Evolutionary conservation across 2,113 vertebrate genomes (phyloP).

Genomic region (Esox niger): DNA sequence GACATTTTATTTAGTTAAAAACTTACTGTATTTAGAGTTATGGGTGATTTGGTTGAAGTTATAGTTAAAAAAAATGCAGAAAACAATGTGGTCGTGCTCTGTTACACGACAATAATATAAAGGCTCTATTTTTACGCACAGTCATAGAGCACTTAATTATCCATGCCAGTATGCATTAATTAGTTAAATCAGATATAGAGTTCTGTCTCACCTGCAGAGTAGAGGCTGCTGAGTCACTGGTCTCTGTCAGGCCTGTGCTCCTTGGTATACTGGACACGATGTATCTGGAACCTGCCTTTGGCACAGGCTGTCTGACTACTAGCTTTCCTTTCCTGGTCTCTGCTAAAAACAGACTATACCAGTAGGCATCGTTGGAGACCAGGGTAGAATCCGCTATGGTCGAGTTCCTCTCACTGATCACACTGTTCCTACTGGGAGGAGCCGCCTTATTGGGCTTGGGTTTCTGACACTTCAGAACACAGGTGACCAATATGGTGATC

Average conservation of each 20-base stretch:
- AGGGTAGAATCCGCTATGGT: constrained; percentile 66
- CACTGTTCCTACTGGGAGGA: constrained; percentile 64
- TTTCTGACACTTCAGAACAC: constrained; percentile 66
- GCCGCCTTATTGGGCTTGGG: constrained; percentile 49
- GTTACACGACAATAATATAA: too few species aligned
- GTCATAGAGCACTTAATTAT: too few species aligned
- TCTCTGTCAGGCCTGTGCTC: constrained; percentile 58
- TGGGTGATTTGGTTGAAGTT: too few species aligned
- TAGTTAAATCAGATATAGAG: too few species aligned
- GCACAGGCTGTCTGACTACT: constrained; percentile 65
- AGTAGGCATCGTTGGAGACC: constrained; percentile 69
- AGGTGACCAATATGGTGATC: constrained; percentile 70
- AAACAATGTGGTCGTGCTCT: too few species aligned
- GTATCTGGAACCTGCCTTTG: constrained; percentile 62
- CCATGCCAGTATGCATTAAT: too few species aligned
- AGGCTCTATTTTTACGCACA: too few species aligned
- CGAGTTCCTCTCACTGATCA: constrained; percentile 67
- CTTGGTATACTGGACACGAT: constrained; percentile 66
- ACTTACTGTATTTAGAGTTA: too few species aligned
- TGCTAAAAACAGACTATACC: constrained; percentile 69
- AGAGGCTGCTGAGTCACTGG: constrained; percentile 58
- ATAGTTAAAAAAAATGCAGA: too few species aligned
- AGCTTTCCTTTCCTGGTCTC: constrained; percentile 68
- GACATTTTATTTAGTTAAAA: too few species aligned
- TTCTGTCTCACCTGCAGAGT: constrained; percentile 63